Base-by-base conservation (phyloP, 2,797 vertebrate species). In the Tragopan temminckii region DNA sequence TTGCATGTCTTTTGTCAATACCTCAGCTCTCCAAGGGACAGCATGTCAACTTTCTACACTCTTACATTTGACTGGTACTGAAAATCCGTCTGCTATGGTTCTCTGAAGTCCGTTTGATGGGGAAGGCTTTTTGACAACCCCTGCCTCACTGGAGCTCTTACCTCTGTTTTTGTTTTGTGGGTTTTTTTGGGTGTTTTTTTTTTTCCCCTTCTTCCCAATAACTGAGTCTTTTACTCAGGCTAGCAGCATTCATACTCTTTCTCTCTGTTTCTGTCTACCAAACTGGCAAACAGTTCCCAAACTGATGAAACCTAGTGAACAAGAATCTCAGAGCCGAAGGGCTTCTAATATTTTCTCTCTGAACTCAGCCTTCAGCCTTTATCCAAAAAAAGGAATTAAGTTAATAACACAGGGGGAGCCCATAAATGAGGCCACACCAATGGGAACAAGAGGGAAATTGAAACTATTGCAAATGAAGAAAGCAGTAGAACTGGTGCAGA, bases 1-100 rank as follows among this genome's bases (percentile, higher is more conserved):
- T 98, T 98, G 98, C 97, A 96, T 95, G 97, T 94, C 97, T 97
- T 97, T 94, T 97, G 96, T 97, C 97, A 93, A 94, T 84, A 90
- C 68, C 85, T 95, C 12, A 0, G 80, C 79, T 97, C 95, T 97
- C 97, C 91, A 78, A 98, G 96, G 97, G 95, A 91, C 92, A 93
- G 66, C 89, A 94, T 71, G 85, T 97, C 97, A 95, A 75, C 93
- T 95, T 96, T 82, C 93, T 95, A 94, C 82, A 80, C 84, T 96
- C 94, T 93, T 95, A 92, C 95, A 96, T 97, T 96, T 82, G 94
- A 97, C 96, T 97, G 91, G 92, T 96, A 95, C 96, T 97, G 93
- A 97, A 97, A 97, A 95, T 96, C 95, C 78, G 87, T 97, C 93
- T 91, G 50, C 77, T 96, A 45, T 85, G 95, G 82, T 77, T 97